Percentiles rank a stretch among this genome's conserved stretches.
Evolutionary conservation across 2,113 vertebrate genomes (phyloP).

Genomic region (Cyanoliseus patagonus): DNA sequence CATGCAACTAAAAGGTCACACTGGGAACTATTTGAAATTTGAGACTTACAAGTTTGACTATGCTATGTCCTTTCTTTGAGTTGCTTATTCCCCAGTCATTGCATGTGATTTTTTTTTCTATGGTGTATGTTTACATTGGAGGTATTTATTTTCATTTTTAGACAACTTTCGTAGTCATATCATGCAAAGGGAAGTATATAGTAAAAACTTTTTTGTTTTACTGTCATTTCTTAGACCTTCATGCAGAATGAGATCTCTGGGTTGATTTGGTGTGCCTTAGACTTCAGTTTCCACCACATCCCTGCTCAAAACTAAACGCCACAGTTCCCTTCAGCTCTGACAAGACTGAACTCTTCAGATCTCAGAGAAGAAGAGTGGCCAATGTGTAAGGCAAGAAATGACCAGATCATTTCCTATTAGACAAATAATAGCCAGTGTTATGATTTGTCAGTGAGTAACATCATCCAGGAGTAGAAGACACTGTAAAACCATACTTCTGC

Average conservation of each 20-base stretch:
- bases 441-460: background rate
- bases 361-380: background rate
- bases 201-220: background rate
- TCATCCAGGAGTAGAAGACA: background rate
- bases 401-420: background rate
- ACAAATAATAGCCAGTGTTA: background rate
- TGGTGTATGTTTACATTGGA: background rate
- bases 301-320: background rate
- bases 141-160: background rate
- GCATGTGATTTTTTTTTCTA: background rate
- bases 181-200: background rate
- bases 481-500: background rate
- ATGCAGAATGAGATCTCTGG: background rate
- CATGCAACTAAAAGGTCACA: background rate
- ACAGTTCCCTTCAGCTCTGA: background rate
- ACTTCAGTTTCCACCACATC: background rate
- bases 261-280: background rate
- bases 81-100: background rate
- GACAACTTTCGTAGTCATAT: background rate
- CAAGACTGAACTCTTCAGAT: background rate
- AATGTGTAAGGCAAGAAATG: background rate
- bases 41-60: background rate
- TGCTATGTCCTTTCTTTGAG: background rate
- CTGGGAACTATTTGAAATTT: background rate
- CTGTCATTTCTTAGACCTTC: background rate